Evolutionary conservation across 92 coral and sea anemone species (phyloP), one percentile per base, ranked within the genome.

Genomic region (Virgularia gustaviana): DNA sequence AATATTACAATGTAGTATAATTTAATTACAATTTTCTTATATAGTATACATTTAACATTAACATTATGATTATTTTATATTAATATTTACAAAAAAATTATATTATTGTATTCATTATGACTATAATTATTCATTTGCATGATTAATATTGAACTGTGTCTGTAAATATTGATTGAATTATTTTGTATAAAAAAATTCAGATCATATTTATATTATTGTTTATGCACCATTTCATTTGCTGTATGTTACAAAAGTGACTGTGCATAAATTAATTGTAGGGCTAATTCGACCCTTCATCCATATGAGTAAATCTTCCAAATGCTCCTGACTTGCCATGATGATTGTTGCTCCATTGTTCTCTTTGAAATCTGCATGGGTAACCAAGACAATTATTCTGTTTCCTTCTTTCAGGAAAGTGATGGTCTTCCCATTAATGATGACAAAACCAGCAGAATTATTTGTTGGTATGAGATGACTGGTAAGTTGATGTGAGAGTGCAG

Each of bases 371-470:
- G 42, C 75, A 52, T 66, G 77, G 34, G 75, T 77, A 35, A 64
- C 82, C 68, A 77, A 49, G 18, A 76, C 35, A 9, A 64, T 28
- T 10, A 76, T 76, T 38, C 43, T 36, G 36, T 63, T 47, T 34
- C 24, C 74, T 37, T 75, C 55, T 44, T 79, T 73, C 42, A 75
- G 66, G 15, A 75, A 65, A 49, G 67, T 49, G 22, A 75, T 65
- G 60, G 85, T 75, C 77, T 63, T 76, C 22, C 85, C 41, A 41
- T 36, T 67, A 34, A 77, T 36, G 39, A 77, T 66, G 2, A 77
- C 77, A 22, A 77, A 36, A 37, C 35, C 82, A 35, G 82, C 77
- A 54, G 70, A 18, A 22, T 65, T 36, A 28, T 45, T 47, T 72
- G 34, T 62, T 20, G 30, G 33, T 0, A 49, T 45, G 10, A 72